Base-by-base conservation (phyloP, 2,888 invertebrate genomes). In the Thereva nobilitata region DNA sequence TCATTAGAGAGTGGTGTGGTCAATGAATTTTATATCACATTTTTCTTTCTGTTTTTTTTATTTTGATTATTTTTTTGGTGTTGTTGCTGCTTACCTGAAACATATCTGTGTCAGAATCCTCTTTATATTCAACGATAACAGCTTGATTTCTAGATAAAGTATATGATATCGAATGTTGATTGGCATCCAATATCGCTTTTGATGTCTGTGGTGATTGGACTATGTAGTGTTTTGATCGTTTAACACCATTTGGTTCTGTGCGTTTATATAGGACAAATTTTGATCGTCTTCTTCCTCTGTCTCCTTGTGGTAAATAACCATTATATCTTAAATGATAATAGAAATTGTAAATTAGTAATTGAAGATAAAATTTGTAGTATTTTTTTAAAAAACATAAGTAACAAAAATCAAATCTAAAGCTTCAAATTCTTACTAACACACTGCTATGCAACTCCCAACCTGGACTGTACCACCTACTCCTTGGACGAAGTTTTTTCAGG, bases 81-180 rank as follows among this genome's bases (percentile, higher is more conserved):
- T 34, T 6, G 4, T 6, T 23, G 5, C 23, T 44, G 72, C 84
- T 82, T 78, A 96, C 97, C 89, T 99, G 99, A 84, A 99, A 99
- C 98, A 99, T 98, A 83, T 99, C 99, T 66, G 97, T 97, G 79
- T 94, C 92, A 68, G 90, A 88, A 83, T 99, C 98, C 78, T 90
- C 90, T 75, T 92, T 92, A 83, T 99, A 99, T 83, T 99, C 98
- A 66, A 99, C 98, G 78, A 99, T 95, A 76, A 99, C 95, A 64
- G 97, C 96, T 83, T 97, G 96, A 79, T 92, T 95, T 80, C 97
- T 87, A 74, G 93, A 94, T 76, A 98, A 86, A 70, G 97, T 98
- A 83, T 97, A 98, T 45, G 97, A 97, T 82, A 97, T 97, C 74
- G 94, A 95, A 84, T 97, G 97, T 82, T 95, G 95, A 79, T 89